Percentiles rank a stretch among this genome's conserved stretches.
Conservation (phyloP, 2,797 vertebrate genomes). For the Sebastes matsubarae region DNA sequence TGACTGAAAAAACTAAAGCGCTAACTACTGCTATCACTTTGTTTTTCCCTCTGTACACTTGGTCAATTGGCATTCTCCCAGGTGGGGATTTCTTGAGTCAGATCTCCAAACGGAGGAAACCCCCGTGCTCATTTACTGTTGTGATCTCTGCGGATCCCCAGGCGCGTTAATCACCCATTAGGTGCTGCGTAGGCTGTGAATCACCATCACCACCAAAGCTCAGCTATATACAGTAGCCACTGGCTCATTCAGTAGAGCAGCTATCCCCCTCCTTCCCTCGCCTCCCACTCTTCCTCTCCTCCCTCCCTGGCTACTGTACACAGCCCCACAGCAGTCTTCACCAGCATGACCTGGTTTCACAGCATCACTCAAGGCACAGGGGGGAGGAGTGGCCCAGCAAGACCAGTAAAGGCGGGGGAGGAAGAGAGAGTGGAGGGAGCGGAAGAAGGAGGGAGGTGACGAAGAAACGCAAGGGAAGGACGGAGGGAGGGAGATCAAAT, state of each 20-base stretch:
- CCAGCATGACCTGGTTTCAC: slow-evolving; percentile 74
- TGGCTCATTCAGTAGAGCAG: slow-evolving; percentile 17
- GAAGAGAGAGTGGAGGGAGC: neutral
- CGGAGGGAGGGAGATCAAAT: slow-evolving; percentile 29
- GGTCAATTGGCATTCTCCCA: slow-evolving; percentile 28
- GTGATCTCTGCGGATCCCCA: slow-evolving; percentile 25
- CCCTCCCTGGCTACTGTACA: slow-evolving; percentile 49
- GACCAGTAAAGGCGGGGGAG: slow-evolving; percentile 31
- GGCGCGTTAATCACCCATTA: slow-evolving; percentile 53
- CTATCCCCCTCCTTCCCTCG: neutral
- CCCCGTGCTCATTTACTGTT: slow-evolving; percentile 26
- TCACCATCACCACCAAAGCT: slow-evolving; percentile 34
- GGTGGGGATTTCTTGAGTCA: slow-evolving; percentile 29
- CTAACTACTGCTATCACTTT: neutral
- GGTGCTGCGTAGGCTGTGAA: slow-evolving; percentile 25
- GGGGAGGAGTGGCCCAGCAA: slow-evolving; percentile 34
- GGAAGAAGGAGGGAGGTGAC: neutral
- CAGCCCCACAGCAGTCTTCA: slow-evolving; percentile 43
- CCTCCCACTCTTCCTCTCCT: slow-evolving; percentile 18
- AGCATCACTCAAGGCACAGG: slow-evolving; percentile 48
- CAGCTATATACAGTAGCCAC: slow-evolving; percentile 3
- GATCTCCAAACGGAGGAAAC: slow-evolving; percentile 20
- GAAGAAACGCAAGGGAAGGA: slow-evolving; percentile 9
- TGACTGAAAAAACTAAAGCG: neutral
- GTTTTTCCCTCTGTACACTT: neutral